Percentiles rank a stretch among this genome's conserved stretches.
Evolutionary conservation across 2,888 invertebrate species (phyloP).

Genomic region (Thera britannica): DNA sequence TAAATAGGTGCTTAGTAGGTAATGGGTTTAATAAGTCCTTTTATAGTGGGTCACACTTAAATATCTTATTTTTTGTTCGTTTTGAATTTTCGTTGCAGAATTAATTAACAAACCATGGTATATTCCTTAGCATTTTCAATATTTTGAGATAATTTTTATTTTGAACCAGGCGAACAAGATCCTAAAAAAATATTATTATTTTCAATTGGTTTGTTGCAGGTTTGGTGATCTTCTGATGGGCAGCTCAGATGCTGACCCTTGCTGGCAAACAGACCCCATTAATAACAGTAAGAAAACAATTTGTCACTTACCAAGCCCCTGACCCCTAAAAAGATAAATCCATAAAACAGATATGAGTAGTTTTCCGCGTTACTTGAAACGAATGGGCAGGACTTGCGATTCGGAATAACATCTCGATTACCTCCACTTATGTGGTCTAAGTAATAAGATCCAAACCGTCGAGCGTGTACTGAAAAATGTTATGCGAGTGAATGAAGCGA

Average conservation of each 20-base stretch:
- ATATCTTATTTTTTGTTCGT: no score
- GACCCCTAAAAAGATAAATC: slow-evolving; percentile 36
- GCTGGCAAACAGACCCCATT: slow-evolving; percentile 25
- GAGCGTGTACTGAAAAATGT: no score
- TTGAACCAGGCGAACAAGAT: no score
- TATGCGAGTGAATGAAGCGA: no score
- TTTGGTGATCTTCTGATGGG: slow-evolving; percentile 15
- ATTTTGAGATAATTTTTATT: no score
- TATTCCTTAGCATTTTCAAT: no score
- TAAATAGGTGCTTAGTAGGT: not conserved
- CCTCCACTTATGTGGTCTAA: slow-evolving; percentile 46
- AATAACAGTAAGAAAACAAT: slow-evolving; percentile 35
- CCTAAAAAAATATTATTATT: not conserved
- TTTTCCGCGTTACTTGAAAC: slow-evolving; percentile 63
- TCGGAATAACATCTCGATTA: slow-evolving; percentile 77
- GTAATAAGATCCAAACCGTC: slow-evolving; percentile 25
- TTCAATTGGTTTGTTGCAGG: slow-evolving; percentile 22
- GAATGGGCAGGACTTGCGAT: slow-evolving; percentile 66
- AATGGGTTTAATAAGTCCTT: not conserved
- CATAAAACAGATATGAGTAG: slow-evolving; percentile 44
- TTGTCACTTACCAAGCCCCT: slow-evolving; percentile 33
- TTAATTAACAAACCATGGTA: no score
- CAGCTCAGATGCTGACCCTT: slow-evolving; percentile 22
- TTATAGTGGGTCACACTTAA: no score
- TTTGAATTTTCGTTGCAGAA: no score